Conservation (phyloP, 2,113 vertebrate species). For the Sorex araneus region DNA sequence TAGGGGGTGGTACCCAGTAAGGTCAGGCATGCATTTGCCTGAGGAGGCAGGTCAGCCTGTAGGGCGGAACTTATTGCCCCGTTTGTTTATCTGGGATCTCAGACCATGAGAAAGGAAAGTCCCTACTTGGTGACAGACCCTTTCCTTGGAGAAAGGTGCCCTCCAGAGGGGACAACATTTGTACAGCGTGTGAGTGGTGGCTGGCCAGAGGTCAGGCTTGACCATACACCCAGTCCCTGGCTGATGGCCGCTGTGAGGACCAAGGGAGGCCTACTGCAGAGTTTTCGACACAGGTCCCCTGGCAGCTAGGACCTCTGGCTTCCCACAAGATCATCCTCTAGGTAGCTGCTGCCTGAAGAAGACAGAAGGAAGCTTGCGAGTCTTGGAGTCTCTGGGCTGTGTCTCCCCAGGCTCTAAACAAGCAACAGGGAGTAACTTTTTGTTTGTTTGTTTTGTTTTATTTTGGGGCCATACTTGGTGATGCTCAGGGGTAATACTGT, state of each 20-base stretch:
- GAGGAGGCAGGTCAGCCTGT: too few species aligned
- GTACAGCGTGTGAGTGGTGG: too few species aligned
- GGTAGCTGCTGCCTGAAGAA: neutral
- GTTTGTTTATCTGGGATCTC: neutral
- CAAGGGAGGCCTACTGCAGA: too few species aligned
- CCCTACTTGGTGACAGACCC: neutral
- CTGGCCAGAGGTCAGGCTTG: neutral
- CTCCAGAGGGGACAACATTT: too few species aligned
- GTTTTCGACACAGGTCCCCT: neutral
- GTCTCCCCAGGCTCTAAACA: neutral
- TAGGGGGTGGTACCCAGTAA: neutral
- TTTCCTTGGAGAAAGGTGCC: neutral
- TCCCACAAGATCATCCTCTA: neutral
- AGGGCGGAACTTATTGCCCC: too few species aligned
- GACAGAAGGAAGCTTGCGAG: neutral
- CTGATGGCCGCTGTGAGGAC: neutral
- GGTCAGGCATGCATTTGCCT: neutral
- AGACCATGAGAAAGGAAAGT: neutral
- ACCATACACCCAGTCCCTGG: neutral
- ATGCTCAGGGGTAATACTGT: too few species aligned
- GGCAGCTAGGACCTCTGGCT: constrained; percentile 6
- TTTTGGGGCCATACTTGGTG: too few species aligned
- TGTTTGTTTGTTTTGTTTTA: too few species aligned
- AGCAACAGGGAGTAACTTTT: too few species aligned
- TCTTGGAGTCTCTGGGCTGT: neutral